These are phyloP conservation scores for Sialis lutaria DNA, from an alignment of 2,888 invertebrate genomes.

Conservation along the genomic window DNA sequence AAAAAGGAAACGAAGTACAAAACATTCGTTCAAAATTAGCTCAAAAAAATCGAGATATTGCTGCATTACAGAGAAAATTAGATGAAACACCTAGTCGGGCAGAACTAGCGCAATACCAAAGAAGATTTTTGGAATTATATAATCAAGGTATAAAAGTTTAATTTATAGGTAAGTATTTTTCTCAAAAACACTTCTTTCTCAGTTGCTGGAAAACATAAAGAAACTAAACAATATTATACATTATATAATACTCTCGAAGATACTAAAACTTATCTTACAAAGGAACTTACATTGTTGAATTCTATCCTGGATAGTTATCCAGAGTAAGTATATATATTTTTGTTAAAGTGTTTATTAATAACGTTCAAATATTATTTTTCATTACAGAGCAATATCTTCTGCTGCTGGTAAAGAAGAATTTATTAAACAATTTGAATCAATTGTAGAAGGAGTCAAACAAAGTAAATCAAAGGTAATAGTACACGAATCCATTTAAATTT, in stretches of 20 bases:
- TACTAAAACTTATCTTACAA: slow-evolving; percentile 80
- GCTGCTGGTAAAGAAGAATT: slow-evolving; percentile 71
- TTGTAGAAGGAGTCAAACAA: slow-evolving; percentile 77
- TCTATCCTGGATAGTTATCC: slow-evolving; percentile 80
- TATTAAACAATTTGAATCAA: slow-evolving; percentile 74
- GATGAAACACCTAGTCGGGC: slow-evolving; percentile 88
- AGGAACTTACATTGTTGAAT: slow-evolving; percentile 75
- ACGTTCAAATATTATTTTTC: slow-evolving; percentile 2
- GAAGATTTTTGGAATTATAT: slow-evolving; percentile 88
- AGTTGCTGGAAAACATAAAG: slow-evolving; percentile 90
- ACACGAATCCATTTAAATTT: too few species aligned
- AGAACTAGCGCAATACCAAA: slow-evolving; percentile 88
- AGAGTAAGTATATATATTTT: slow-evolving; percentile 37
- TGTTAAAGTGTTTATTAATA: slow-evolving; percentile 7
- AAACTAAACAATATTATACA: slow-evolving; percentile 95
- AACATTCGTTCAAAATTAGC: slow-evolving; percentile 52
- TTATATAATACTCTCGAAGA: slow-evolving; percentile 91
- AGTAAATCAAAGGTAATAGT: slow-evolving; percentile 58
- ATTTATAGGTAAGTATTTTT: not conserved
- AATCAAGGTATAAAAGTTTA: slow-evolving; percentile 52
- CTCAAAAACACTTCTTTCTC: slow-evolving; percentile 17
- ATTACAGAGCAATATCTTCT: slow-evolving; percentile 63
- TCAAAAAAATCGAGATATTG: slow-evolving; percentile 60
- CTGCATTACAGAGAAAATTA: slow-evolving; percentile 64
- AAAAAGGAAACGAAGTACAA: slow-evolving; percentile 31